Evolutionary conservation across 2,113 vertebrate genomes (phyloP).

Genomic region (Cyanoderma ruficeps): DNA sequence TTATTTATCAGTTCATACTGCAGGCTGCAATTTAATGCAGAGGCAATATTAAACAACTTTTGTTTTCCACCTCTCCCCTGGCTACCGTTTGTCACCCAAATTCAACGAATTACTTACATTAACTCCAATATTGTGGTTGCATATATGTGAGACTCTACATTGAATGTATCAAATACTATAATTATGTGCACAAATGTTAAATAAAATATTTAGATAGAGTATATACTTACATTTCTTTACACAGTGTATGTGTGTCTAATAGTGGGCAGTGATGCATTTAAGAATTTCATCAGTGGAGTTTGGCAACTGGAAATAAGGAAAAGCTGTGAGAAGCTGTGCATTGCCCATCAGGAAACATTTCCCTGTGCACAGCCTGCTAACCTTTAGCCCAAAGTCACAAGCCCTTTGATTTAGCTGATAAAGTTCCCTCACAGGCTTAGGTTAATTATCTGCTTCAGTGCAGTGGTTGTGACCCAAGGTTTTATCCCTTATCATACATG

Average conservation of each 20-base stretch:
- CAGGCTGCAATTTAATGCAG: background rate
- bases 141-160: background rate
- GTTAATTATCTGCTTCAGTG: background rate
- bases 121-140: background rate
- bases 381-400: background rate
- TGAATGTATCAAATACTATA: background rate
- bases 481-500: background rate
- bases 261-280: background rate
- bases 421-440: background rate
- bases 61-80: background rate
- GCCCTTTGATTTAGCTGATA: background rate
- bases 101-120: background rate
- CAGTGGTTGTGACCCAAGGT: background rate
- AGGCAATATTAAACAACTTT: background rate
- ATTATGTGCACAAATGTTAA: background rate
- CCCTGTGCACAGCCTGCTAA: background rate
- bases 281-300: background rate
- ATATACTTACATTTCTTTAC: background rate
- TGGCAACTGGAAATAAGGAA: background rate
- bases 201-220: background rate
- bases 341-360: background rate
- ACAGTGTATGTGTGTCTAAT: background rate
- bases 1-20: background rate
- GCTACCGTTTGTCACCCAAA: background rate
- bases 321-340: background rate